Conservation (phyloP, 2,113 vertebrate species). For the Amphilophus citrinellus region DNA sequence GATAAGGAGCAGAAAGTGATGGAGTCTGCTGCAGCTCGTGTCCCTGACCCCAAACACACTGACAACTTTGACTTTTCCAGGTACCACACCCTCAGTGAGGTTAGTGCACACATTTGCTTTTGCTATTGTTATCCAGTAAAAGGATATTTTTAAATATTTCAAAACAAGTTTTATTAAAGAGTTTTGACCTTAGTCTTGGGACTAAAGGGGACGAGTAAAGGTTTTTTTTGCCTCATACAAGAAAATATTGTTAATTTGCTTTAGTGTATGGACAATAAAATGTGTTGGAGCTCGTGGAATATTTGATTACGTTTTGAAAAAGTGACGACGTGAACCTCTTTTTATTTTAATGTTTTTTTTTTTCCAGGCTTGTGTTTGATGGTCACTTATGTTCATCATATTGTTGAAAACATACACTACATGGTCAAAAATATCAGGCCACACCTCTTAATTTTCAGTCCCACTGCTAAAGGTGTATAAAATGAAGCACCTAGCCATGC, state of each 20-base stretch:
- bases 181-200: not conserved
- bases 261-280: not conserved
- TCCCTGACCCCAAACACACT: constrained; percentile 73
- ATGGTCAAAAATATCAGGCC: not conserved
- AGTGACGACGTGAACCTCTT: not conserved
- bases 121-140: not conserved
- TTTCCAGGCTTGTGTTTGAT: not conserved
- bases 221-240: not conserved
- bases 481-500: not conserved
- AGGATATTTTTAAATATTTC: not conserved
- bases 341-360: not conserved
- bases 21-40: constrained; percentile 46
- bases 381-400: not conserved
- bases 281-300: not conserved
- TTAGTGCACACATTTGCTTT: constrained; percentile 42
- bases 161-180: not conserved
- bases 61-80: constrained; percentile 81
- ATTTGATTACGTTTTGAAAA: not conserved
- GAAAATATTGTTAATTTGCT: not conserved
- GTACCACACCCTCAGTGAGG: constrained; percentile 89
- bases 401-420: not conserved
- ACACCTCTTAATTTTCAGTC: not conserved
- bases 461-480: not conserved
- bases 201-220: not conserved
- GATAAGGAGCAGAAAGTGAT: constrained; percentile 86